phyloP scores from a whole-genome alignment of 2,888 invertebrate genomes.

The Cerceris rybyensis region DNA sequence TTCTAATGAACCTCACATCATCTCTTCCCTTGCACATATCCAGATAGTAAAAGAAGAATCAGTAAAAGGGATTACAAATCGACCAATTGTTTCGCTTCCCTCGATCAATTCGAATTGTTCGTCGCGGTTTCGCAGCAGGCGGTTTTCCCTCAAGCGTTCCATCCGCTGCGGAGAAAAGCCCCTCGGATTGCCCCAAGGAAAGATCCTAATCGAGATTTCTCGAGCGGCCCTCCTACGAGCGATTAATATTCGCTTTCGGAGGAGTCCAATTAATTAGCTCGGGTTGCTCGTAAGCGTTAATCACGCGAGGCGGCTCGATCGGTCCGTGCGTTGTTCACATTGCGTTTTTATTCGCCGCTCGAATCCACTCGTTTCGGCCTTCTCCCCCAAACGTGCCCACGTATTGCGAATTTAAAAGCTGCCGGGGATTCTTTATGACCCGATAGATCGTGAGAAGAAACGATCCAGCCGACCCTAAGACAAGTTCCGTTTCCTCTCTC shows the following conservation, averaged over 20 bases:
- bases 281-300: constrained; percentile 59
- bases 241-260: constrained; percentile 70
- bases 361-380: not conserved
- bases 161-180: constrained; percentile 37
- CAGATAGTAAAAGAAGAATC: too few species aligned
- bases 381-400: not conserved
- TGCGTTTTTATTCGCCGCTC: constrained; percentile 10
- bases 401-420: too few species aligned
- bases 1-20: too few species aligned
- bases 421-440: too few species aligned
- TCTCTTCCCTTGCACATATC: too few species aligned
- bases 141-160: constrained; percentile 46
- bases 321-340: constrained; percentile 7
- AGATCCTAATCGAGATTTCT: constrained; percentile 60
- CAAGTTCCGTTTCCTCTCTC: too few species aligned
- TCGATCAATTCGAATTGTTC: constrained; percentile 49
- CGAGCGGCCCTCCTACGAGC: constrained; percentile 38
- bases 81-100: constrained; percentile 7
- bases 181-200: constrained; percentile 31
- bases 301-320: constrained; percentile 60
- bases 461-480: too few species aligned
- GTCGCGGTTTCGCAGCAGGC: constrained; percentile 52
- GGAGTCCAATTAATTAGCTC: constrained; percentile 68
- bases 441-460: too few species aligned
- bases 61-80: not conserved